Percentiles rank a stretch among this genome's conserved stretches.
Evolutionary conservation across 1,140 invertebrate species (phyloP).

Genomic region (Sycophaga agraensis): DNA sequence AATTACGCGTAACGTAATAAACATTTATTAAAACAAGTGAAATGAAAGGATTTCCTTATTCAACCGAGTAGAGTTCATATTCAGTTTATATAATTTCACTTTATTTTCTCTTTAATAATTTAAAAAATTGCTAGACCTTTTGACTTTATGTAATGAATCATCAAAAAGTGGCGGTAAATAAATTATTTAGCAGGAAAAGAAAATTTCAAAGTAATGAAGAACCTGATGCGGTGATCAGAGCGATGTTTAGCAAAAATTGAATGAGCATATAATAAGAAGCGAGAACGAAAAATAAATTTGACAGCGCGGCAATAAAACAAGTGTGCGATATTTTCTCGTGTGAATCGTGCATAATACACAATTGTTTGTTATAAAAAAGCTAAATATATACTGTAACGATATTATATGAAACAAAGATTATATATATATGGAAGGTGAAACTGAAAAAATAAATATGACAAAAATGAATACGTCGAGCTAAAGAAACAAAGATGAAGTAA

Average conservation of each 20-base stretch:
- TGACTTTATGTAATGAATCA: too few species aligned
- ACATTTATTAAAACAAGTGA: too few species aligned
- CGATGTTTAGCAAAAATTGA: not conserved
- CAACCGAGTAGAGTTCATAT: too few species aligned
- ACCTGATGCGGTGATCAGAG: not conserved
- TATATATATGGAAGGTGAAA: too few species aligned
- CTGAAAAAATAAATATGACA: too few species aligned
- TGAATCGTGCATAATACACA: not conserved
- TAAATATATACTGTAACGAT: slow-evolving; percentile 15
- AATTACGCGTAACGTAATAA: too few species aligned
- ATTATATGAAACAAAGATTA: slow-evolving; percentile 12
- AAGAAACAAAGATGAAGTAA: not conserved
- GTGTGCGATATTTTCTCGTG: not conserved
- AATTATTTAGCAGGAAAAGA: too few species aligned
- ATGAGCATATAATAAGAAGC: not conserved
- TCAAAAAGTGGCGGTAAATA: too few species aligned
- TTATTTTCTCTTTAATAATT: too few species aligned
- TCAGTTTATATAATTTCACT: too few species aligned
- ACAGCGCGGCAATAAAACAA: not conserved
- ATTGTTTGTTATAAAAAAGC: slow-evolving; percentile 13
- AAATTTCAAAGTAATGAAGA: slow-evolving; percentile 6
- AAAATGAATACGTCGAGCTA: not conserved
- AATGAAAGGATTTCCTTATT: too few species aligned
- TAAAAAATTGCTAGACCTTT: too few species aligned
- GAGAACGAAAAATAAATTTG: not conserved